These are phyloP conservation scores for Axea sp. DNA, from an alignment of 2,888 invertebrate genomes.

Conservation along the genomic window DNA sequence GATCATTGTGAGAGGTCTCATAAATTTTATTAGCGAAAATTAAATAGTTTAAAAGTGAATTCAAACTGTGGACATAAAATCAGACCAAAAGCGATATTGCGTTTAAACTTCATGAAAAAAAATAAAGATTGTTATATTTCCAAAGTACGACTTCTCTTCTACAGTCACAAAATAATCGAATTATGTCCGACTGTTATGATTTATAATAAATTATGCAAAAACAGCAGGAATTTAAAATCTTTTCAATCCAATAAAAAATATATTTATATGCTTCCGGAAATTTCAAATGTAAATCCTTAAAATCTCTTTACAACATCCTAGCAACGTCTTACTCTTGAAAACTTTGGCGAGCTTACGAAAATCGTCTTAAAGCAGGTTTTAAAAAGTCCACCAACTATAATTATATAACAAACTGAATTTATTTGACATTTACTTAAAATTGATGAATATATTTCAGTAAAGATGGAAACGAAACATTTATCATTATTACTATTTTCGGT, in stretches of 20 bases:
- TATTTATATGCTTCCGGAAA: slow-evolving; percentile 12
- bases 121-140: no score
- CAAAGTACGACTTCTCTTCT: no score
- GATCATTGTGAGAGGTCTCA: slow-evolving; percentile 13
- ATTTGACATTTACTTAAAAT: slow-evolving; percentile 1
- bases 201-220: not conserved
- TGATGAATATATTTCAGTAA: not conserved
- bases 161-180: no score
- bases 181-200: not conserved
- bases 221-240: not conserved
- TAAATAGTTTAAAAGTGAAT: no score
- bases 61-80: slow-evolving; percentile 6
- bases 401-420: not conserved
- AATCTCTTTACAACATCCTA: slow-evolving; percentile 17
- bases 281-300: slow-evolving; percentile 11
- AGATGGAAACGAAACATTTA: no score
- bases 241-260: not conserved
- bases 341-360: slow-evolving; percentile 7
- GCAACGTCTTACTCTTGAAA: not conserved
- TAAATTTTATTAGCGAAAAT: slow-evolving; percentile 19
- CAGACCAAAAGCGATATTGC: no score
- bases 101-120: no score
- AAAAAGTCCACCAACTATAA: not conserved
- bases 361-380: slow-evolving; percentile 23
- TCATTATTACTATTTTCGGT: no score